Evolutionary conservation across 2,797 vertebrate genomes (phyloP), one percentile per base, ranked within the genome.

Genomic region (Hypotaenidia okinawae): DNA sequence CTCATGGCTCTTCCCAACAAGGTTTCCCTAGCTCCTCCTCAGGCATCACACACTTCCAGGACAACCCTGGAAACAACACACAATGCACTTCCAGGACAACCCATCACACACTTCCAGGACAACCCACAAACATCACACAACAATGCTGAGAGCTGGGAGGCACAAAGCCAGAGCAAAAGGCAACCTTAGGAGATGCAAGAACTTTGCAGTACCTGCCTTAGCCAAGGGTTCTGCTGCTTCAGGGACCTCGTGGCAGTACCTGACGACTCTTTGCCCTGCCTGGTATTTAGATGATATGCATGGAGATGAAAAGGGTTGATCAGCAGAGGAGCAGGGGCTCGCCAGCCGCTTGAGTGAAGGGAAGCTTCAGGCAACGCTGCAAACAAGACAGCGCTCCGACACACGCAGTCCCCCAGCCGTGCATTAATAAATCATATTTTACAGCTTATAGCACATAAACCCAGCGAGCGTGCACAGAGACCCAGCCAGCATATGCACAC

Each of bases 401-500:
- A 67, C 69, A 45, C 58, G 11, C 11, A 6, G 41, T 72, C 68
- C 89, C 93, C 59, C 87, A 83, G 84, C 90, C 4, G 10, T 59
- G 87, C 87, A 75, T 78, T 79, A 78, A 78, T 91, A 94, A 93
- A 92, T 91, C 91, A 76, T 28, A 91, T 89, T 95, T 92, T 85
- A 94, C 87, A 92, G 84, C 69, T 86, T 73, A 75, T 9, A 94
- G 90, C 88, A 70, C 87, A 92, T 57, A 92, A 95, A 92, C 87
- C 73, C 84, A 72, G 88, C 0, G 1, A 94, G 93, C 6, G 0
- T 25, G 85, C 90, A 90, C 0, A 0, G 66, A 78, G 82, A 72
- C 83, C 49, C 85, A 66, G 86, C 0, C 2, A 93, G 84, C 58
- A 23, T 10, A 70, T 1, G 1, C 47, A 39, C 19, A 2, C 87